These are phyloP conservation scores for Tenrec ecaudatus DNA, from an alignment of 2,113 vertebrate species.

Conservation along the genomic window DNA sequence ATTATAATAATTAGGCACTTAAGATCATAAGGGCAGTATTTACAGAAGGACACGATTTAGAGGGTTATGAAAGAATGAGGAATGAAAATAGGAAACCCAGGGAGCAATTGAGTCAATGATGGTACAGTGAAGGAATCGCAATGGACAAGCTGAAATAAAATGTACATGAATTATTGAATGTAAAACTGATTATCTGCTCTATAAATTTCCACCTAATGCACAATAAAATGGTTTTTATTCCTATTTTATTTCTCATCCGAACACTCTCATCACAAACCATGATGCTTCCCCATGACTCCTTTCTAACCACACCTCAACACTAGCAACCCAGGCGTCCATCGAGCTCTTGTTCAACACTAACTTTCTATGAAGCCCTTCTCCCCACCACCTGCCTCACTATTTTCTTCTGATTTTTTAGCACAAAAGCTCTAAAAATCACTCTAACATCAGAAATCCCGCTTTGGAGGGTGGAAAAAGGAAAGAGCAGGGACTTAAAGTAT, in stretches of 20 bases:
- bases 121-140: no score
- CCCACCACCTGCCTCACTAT: neutral
- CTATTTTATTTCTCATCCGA: neutral
- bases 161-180: no score
- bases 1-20: no score
- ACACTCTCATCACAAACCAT: neutral
- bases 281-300: neutral
- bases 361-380: neutral
- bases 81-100: no score
- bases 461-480: neutral
- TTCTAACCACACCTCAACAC: neutral
- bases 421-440: neutral
- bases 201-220: no score
- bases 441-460: constrained; percentile 36
- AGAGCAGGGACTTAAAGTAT: neutral
- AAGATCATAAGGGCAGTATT: no score
- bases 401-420: constrained; percentile 24
- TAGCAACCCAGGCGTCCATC: neutral
- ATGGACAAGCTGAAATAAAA: no score
- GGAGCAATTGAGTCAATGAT: no score
- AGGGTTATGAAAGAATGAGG: no score
- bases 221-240: neutral
- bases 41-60: no score
- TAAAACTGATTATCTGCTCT: no score
- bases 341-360: neutral